Base-by-base conservation (phyloP, 2,888 invertebrate species). In the Lycia hirtaria region DNA sequence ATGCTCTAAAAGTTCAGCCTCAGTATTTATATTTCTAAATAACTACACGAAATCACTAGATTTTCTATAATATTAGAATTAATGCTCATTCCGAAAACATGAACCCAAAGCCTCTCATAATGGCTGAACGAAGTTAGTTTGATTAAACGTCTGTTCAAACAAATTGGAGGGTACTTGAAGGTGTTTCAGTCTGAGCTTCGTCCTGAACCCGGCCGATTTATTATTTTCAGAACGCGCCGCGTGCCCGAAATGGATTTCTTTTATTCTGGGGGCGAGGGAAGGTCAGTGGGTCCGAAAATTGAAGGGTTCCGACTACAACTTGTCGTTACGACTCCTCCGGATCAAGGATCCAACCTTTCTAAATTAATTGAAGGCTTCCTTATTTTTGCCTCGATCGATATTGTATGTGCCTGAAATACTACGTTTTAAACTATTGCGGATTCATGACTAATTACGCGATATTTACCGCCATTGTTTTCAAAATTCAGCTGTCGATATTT, bases 101-200 rank as follows among this genome's bases (percentile, higher is more conserved):
- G 20, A 32, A 5, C 3, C 1, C 19, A 9, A 43, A 19, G 10
- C 30, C 28, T 15, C 20, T 2, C 20, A 10, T 20, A 43, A 35
- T 43, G 10, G 33, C 41, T 14, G 22, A 41, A 41, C 41, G 4
- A 33, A 47, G 15, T 35, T 33, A 35, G 28, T 44, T 44, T 44
- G 37, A 57, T 60, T 47, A 45, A 37, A 56, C 41, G 37, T 43
- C 48, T 48, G 32, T 14, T 43, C 48, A 19, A 38, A 56, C 24
- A 45, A 45, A 51, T 48, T 43, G 56, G 65, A 76, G 72, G 75
- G 63, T 61, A 64, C 44, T 5, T 65, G 64, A 68, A 76, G 68
- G 72, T 73, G 73, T 66, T 65, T 55, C 45, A 68, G 62, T 62
- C 44, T 56, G 24, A 14, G 17, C 9, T 12, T 14, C 7, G 22